Evolutionary conservation across 1,140 invertebrate genomes (phyloP), one percentile per base, ranked within the genome.

Genomic region (Drosophila chauvacae): DNA sequence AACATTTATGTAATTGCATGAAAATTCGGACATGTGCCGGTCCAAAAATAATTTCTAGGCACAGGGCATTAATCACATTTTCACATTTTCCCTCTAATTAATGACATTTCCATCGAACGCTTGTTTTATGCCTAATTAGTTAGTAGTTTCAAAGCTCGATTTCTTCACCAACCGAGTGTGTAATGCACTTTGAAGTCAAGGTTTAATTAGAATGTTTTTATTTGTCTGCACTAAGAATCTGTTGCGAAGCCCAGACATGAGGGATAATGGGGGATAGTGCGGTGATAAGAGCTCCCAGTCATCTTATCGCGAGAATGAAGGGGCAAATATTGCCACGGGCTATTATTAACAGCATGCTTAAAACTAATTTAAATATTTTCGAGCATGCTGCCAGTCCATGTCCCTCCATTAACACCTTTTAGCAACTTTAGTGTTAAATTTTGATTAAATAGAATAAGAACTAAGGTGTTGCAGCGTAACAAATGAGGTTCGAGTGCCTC

Each of bases 321-420:
- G 13, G 14, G 37, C 47, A 75, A 62, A 47, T 56, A 74, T 56
- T 65, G 74, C 69, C 37, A 26, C n/a, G 55, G 44, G 42, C 42
- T 77, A 50, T 69, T 80, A 88, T 75, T 80, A 72, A 26, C 53
- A 71, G 47, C 47, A 16, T 71, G 80, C 58, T 57, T 80, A 78
- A 72, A 72, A 50, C 47, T 53, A 73, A 35, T 47, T 58, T 44
- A 61, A 74, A 77, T 71, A 74, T 51, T 80, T 42, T 20, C 5
- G 18, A 18, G 59, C 70, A 79, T 65, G 73, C 73, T 90, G 62
- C 33, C 13, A 3, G 26, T 9, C 10, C 74, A 70, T 77, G 57
- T 70, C 39, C 26, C 37, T 10, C 57, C 51, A 77, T 77, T 77
- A 77, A 66, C 66, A 72, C 64, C 5, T 44, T 51, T 42, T 70